Evolutionary conservation across 2,888 invertebrate species (phyloP), one percentile per base, ranked within the genome.

Genomic region (Apodemia mormo): DNA sequence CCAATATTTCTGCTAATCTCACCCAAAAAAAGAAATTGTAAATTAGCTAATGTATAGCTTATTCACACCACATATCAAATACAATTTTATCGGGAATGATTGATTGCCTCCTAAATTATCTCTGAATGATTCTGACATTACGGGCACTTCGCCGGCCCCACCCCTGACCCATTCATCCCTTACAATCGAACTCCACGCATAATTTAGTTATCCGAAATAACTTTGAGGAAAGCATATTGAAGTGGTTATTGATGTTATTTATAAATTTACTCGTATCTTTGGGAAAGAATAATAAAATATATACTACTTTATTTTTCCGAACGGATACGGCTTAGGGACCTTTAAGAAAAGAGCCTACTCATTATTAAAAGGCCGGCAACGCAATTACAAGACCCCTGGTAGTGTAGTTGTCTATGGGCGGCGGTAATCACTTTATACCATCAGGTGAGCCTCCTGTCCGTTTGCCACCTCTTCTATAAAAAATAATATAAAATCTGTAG

Each of bases 61-160:
- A 52, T 52, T 52, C 52, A n/a, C 61, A 14, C 14, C 33, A 61
- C 61, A 61, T 33, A 61, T 61, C 61, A 33, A 33, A 61, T n/a
- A 52, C 61, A 61, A 61, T 14, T 61, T 33, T 33, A 37, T 37
- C 33, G 14, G 33, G 14, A 61, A 61, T 61, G 61, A 61, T 61
- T 61, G 33, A 61, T 61, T n/a, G 61, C 30, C 6, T 14, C 37
- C 61, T 37, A 61, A 61, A 61, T 61, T 61, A 61, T 61, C 61
- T 33, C 14, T 61, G 14, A 33, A 33, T 61, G 61, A 61, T 33
- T 33, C 30, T 33, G 12, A 14, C 61, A 14, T 61, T 33, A 2
- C 58, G 61, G 12, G 12, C 33, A 30, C 33, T 61, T 61, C 52
- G 52, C 52, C 52, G n/a, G 33, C 5, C 33, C 33, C 33, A 61